Base-by-base conservation (phyloP, 2,797 vertebrate genomes). In the Morus bassanus region DNA sequence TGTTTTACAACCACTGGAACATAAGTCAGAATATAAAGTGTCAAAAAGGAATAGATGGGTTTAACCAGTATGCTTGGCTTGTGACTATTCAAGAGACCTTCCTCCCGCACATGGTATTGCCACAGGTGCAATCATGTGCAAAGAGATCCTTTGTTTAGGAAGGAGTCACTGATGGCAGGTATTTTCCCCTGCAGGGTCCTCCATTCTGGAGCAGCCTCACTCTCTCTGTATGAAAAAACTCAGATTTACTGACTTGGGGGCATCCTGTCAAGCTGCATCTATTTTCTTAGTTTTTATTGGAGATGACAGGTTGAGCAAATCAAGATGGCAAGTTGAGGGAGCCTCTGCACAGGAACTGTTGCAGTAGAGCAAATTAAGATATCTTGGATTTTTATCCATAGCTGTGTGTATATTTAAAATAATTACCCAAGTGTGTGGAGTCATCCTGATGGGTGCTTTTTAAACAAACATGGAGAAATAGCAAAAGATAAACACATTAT, bases 1-100 rank as follows among this genome's bases (percentile, higher is more conserved):
- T 5, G 2, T 93, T 96, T 96, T 96, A 95, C 91, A 89, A 89
- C 50, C 70, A 41, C 53, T 94, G 75, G 68, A 95, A 96, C 54
- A 9, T 30, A 85, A 93, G 45, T 57, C 60, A 92, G 68, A 85
- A 50, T 30, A 69, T 48, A 51, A 87, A 85, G 50, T 51, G 50
- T 89, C 73, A 54, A 78, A 89, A 35, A 96, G 16, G 76, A 90
- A 59, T 84, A 69, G 54, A 51, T 54, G 27, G 50, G 31, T 74
- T 92, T 89, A 85, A 30, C 53, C 56, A 82, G 56, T 24, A 23
- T 46, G 21, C 22, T 91, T 89, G 51, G 35, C 59, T 79, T 46
- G 60, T 80, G 64, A 60, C 60, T 74, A 22, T 74, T 82, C 43
- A 63, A 79, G 39, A 88, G n/a, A 48, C 63, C 63, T 79, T 94